Percentiles rank a stretch among this genome's conserved stretches.
Evolutionary conservation across 2,888 invertebrate genomes (phyloP).

Genomic region (Lapara coniferarum): DNA sequence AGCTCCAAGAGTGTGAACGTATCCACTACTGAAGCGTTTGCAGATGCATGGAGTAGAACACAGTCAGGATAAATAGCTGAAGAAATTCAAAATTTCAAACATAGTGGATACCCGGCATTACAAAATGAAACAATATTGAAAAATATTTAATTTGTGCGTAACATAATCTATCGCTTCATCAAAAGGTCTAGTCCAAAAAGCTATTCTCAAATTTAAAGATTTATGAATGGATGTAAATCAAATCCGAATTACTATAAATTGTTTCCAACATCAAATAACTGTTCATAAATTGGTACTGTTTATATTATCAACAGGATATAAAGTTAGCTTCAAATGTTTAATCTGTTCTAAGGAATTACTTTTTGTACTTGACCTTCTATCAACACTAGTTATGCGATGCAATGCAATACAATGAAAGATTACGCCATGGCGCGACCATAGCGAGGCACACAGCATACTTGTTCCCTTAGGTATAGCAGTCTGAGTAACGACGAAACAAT

Average conservation of each 20-base stretch:
- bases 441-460: conserved; percentile 1
- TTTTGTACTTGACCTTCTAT: conserved; percentile 20
- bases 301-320: background rate
- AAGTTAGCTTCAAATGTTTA: background rate
- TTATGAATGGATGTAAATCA: background rate
- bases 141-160: background rate
- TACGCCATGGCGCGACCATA: background rate
- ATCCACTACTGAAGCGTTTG: too few relatives aligned
- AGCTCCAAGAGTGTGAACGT: too few relatives aligned
- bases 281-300: background rate
- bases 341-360: background rate
- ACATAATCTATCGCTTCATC: background rate
- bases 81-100: too few relatives aligned
- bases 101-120: background rate
- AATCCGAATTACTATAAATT: background rate
- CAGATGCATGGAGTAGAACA: too few relatives aligned
- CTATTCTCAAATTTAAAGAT: background rate
- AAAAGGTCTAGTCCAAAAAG: conserved; percentile 21
- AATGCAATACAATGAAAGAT: background rate
- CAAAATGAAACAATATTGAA: background rate
- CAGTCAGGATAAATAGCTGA: too few relatives aligned
- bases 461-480: conserved; percentile 20
- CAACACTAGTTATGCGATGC: background rate
- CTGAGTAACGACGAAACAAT: conserved; percentile 14
- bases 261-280: background rate